Base-by-base conservation (phyloP, 1,140 invertebrate genomes). In the Maconellicoccus hirsutus region DNA sequence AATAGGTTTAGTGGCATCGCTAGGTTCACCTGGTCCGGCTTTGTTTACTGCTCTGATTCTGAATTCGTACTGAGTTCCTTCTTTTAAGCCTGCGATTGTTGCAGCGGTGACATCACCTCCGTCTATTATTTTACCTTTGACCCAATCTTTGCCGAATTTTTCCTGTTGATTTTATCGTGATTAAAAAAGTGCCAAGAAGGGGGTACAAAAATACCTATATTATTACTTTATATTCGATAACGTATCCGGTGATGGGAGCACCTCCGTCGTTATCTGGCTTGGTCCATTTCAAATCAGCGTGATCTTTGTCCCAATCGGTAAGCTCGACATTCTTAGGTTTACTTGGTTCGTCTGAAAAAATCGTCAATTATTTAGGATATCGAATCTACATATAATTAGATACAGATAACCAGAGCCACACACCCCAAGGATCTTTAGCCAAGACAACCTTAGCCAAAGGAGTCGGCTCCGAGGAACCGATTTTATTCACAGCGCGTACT, bases 351-450 rank as follows among this genome's bases (percentile, higher is more conserved):
- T 97, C 92, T 91, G 74, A 10, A 33, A 52, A 70, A 70, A 27
- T 59, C 0, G 29, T 1, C 14, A 72, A 23, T 19, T 69, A 16
- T 69, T n/a, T 19, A 0, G 16, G 21, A 70, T 2, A n/a, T 42
- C n/a, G 23, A 21, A 33, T 26, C 2, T n/a, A 29, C 12, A 38
- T 61, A 33, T 70, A 27, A 73, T 38, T n/a, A n/a, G n/a, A n/a
- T n/a, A n/a, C n/a, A n/a, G n/a, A n/a, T n/a, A n/a, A 8, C 19
- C 1, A 6, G 14, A 42, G 63, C 70, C 72, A 77, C 81, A 82
- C 83, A 94, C 92, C 94, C 92, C 94, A 98, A 75, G 96, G 96
- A 88, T 98, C 94, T 81, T 98, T 98, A 39, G 96, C 95, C 61
- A 97, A 79, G 26, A 96, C 88, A 27, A 90, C 86, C 78, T 92